These are phyloP conservation scores for Petrolisthes cinctipes DNA, from an alignment of 2,888 invertebrate species.

Conservation along the genomic window DNA sequence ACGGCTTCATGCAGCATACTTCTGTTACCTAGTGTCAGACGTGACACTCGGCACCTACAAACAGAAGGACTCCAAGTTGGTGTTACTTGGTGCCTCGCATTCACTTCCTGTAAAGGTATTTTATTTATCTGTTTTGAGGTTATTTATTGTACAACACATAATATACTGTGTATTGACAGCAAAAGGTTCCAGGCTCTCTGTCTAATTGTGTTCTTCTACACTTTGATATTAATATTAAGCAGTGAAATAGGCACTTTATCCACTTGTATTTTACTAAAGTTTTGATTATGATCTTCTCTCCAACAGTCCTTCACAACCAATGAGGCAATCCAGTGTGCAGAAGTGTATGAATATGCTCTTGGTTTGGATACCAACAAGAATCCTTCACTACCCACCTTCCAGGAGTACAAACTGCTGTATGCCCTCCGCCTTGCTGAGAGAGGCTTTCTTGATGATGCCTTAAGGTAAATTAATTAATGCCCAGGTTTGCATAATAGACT, in stretches of 20 bases:
- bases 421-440: conserved; percentile 82
- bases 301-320: conserved; percentile 75
- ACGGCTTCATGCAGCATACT: conserved; percentile 90
- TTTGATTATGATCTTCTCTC: conserved; percentile 13
- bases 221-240: no score
- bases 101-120: conserved; percentile 73
- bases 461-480: conserved; percentile 69
- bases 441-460: conserved; percentile 83
- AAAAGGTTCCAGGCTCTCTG: no score
- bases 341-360: conserved; percentile 70
- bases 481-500: no score
- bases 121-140: background rate
- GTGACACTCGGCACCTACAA: conserved; percentile 75
- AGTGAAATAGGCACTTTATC: background rate
- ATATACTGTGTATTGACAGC: no score
- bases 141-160: no score
- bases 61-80: conserved; percentile 77
- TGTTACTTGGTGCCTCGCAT: conserved; percentile 84
- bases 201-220: no score
- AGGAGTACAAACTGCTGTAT: conserved; percentile 81
- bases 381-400: conserved; percentile 52
- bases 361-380: conserved; percentile 40
- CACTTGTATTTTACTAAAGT: background rate
- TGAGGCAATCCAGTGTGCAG: conserved; percentile 92
- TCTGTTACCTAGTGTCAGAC: conserved; percentile 93